phyloP scores from a whole-genome alignment of 2,888 invertebrate species.

The Spatulosminthurus flaviceps region DNA sequence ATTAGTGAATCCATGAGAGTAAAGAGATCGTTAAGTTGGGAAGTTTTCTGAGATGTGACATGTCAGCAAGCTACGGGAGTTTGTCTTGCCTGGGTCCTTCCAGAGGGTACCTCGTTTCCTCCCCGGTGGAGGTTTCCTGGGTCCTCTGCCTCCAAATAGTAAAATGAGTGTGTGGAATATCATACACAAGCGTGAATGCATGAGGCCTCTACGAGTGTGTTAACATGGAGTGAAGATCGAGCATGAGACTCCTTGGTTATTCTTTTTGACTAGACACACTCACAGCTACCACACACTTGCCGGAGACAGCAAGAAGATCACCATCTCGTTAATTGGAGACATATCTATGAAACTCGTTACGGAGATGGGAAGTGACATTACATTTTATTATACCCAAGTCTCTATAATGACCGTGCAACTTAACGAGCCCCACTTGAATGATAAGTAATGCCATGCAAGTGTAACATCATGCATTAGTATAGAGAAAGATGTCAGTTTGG shows the following conservation, averaged over 20 bases:
- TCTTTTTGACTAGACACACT: constrained; percentile 31
- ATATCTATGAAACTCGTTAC: constrained; percentile 60
- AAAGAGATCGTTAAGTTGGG: constrained; percentile 55
- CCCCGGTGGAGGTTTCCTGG: neutral
- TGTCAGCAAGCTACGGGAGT: constrained; percentile 32
- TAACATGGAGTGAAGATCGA: constrained; percentile 5
- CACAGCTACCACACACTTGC: constrained; percentile 28
- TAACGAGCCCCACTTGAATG: constrained; percentile 59
- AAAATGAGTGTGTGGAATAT: constrained; percentile 26
- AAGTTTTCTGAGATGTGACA: constrained; percentile 49
- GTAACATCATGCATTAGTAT: constrained; percentile 34
- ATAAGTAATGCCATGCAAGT: constrained; percentile 54
- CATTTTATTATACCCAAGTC: constrained; percentile 57
- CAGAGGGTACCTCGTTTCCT: constrained; percentile 34
- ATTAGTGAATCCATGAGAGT: constrained; percentile 57
- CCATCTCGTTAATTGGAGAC: constrained; percentile 60
- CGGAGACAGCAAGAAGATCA: constrained; percentile 48
- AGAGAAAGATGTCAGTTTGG: constrained; percentile 10
- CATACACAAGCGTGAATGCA: neutral
- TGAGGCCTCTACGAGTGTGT: neutral
- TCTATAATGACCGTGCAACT: constrained; percentile 55
- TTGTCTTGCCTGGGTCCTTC: constrained; percentile 15
- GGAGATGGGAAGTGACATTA: constrained; percentile 58
- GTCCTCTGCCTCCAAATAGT: neutral
- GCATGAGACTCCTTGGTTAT: neutral